Percentiles rank a stretch among this genome's conserved stretches.
Conservation (phyloP, 2,797 vertebrate genomes). For the Etheostoma nigrum region DNA sequence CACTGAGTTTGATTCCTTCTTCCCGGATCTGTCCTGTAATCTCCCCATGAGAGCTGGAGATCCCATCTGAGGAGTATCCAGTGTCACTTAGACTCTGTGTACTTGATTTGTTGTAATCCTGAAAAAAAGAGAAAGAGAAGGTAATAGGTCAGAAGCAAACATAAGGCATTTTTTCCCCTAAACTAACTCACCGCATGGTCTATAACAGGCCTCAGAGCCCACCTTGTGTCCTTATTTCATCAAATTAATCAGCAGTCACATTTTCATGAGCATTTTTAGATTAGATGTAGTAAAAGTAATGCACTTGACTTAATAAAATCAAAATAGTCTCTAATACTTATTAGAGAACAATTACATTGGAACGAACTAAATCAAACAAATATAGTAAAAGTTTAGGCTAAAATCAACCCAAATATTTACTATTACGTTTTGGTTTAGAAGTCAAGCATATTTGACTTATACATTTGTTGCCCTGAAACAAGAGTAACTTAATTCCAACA, state of each 20-base stretch:
- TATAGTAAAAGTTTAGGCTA: conserved; percentile 54
- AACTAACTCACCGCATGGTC: conserved; percentile 43
- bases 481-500: background rate
- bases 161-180: background rate
- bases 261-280: conserved; percentile 50
- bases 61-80: conserved; percentile 97
- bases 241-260: conserved; percentile 55
- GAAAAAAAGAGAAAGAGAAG: conserved; percentile 54
- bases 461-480: background rate
- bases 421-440: conserved; percentile 17
- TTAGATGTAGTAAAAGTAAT: conserved; percentile 50
- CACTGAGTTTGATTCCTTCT: conserved; percentile 92
- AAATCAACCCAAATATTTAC: conserved; percentile 76
- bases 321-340: conserved; percentile 52
- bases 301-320: conserved; percentile 40
- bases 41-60: conserved; percentile 97
- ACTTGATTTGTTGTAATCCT: conserved; percentile 96
- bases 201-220: conserved; percentile 56
- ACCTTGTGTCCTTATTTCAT: conserved; percentile 58
- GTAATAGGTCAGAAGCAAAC: conserved; percentile 48
- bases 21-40: conserved; percentile 94
- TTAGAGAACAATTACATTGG: conserved; percentile 49
- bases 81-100: conserved; percentile 97
- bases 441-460: conserved; percentile 1
- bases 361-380: conserved; percentile 49